phyloP scores from a whole-genome alignment of 1,140 invertebrate genomes.

The Drosophila auraria region DNA sequence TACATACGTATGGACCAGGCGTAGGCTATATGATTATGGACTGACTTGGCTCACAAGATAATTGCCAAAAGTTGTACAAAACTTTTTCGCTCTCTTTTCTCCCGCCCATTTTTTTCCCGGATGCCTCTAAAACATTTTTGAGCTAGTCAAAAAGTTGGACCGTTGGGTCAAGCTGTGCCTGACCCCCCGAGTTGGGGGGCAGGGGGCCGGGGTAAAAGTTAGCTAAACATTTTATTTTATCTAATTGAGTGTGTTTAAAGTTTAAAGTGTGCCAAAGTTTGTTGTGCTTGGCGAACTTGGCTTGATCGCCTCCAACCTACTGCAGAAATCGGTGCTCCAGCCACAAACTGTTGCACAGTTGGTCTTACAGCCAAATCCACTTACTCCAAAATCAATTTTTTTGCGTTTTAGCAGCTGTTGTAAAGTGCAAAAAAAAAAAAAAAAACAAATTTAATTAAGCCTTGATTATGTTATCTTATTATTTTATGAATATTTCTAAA shows the following conservation, averaged over 20 bases:
- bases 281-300: conserved; percentile 49
- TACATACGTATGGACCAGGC: conserved; percentile 2
- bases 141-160: conserved; percentile 81
- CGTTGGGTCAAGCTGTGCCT: conserved; percentile 79
- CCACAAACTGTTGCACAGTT: conserved; percentile 64
- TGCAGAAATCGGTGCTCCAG: conserved; percentile 24
- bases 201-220: conserved; percentile 52
- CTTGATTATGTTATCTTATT: neutral
- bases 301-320: conserved; percentile 24
- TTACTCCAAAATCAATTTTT: conserved; percentile 27
- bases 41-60: conserved; percentile 70
- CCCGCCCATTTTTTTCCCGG: conserved; percentile 24
- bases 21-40: conserved; percentile 45
- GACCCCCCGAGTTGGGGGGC: conserved; percentile 30
- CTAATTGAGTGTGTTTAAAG: conserved; percentile 83
- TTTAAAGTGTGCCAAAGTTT: conserved; percentile 81
- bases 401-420: neutral
- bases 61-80: conserved; percentile 80
- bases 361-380: conserved; percentile 14
- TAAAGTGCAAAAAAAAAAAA: neutral
- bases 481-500: neutral
- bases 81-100: conserved; percentile 27
- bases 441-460: neutral
- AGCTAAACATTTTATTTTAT: conserved; percentile 82
- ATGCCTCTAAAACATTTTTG: conserved; percentile 72